Evolutionary conservation across 1,140 invertebrate species (phyloP).

Genomic region (silkworm (Bombyx mori)): ASM3026992v2 NC_085129.1:5825501-5826000

Average conservation of each 20-base stretch:
- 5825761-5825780: slow-evolving; percentile 29
- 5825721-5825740: slow-evolving; percentile 64
- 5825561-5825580: too few species aligned
- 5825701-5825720: slow-evolving; percentile 50
- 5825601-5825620: too few species aligned
- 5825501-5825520: too few species aligned
- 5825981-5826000: slow-evolving; percentile 45
- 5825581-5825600: too few species aligned
- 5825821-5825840: slow-evolving; percentile 60
- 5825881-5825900: too few species aligned
- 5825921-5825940: not conserved
- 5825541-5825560: too few species aligned
- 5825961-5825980: slow-evolving; percentile 68
- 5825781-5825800: slow-evolving; percentile 60
- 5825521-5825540: too few species aligned
- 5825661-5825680: slow-evolving; percentile 57
- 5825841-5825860: slow-evolving; percentile 31
- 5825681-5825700: slow-evolving; percentile 59
- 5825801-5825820: slow-evolving; percentile 65
- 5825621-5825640: too few species aligned
- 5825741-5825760: slow-evolving; percentile 59
- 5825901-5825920: too few species aligned
- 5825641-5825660: slow-evolving; percentile 18
- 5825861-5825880: slow-evolving; percentile 4
- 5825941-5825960: slow-evolving; percentile 44